Base-by-base conservation (phyloP, 1,140 invertebrate species). In the Anagrus nilaparvatae region DNA sequence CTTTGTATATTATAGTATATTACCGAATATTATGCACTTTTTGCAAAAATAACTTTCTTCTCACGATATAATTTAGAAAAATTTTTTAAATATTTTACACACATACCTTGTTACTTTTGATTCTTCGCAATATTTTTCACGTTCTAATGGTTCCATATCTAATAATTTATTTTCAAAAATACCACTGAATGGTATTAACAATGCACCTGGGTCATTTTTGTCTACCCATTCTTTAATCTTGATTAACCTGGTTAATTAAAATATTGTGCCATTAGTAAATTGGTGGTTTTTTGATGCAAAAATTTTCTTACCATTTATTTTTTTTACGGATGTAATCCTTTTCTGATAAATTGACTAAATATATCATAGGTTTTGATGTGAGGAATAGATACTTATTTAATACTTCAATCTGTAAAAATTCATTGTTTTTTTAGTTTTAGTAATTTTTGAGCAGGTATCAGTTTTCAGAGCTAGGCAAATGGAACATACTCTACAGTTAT, bases 181-280 rank as follows among this genome's bases (percentile, higher is more conserved):
- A 5, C 92, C 96, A 44, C 93, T 97, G 69, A 99, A 97, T 3
- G 93, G 93, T 36, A 98, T 95, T 7, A 97, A 74, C 7, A 81
- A 69, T 1, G 94, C 81, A 9, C 95, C 94, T 0, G 91, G 83
- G 68, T 99, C 97, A 61, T 98, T 84, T 53, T 87, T 86, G 63
- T 99, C 95, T 46, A 99, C 85, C 94, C 94, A 99, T 68, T 97
- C 93, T 63, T 99, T 99, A 51, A 99, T 91, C 71, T 98, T 97
- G 9, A 85, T 74, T 57, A 99, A 76, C 90, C 91, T 96, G 54
- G 58, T 54, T 46, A 27, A 53, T 39, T 39, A 17, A 39, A 53
- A 34, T 35, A 47, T 33, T 13, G 24, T n/a, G n/a, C n/a, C n/a
- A n/a, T n/a, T n/a, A n/a, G n/a, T n/a, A n/a, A n/a, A n/a, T n/a